Evolutionary conservation across 1,140 invertebrate genomes (phyloP).

Genomic region (Semibalanus balanoides): DNA sequence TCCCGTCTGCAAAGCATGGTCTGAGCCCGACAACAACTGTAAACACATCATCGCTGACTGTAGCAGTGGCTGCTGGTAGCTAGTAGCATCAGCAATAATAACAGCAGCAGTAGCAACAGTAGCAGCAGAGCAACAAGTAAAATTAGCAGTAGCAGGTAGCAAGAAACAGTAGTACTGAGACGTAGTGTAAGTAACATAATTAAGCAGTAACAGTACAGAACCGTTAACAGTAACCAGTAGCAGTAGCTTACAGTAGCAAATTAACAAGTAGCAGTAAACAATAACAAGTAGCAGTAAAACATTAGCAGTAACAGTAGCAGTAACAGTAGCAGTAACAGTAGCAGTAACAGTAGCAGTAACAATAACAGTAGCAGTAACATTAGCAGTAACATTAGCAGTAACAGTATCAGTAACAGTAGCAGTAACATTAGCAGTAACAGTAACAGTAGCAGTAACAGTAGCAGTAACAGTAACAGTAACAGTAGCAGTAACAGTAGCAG

Average conservation of each 20-base stretch:
- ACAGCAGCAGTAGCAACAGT: neutral
- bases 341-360: neutral
- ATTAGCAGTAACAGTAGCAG: neutral
- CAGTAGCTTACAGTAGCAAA: neutral
- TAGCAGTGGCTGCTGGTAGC: neutral
- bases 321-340: neutral
- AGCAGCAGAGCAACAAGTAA: neutral
- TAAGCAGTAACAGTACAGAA: neutral
- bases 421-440: neutral
- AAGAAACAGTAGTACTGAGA: neutral
- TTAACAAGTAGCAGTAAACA: neutral
- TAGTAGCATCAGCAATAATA: neutral
- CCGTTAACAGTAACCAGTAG: neutral
- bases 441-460: neutral
- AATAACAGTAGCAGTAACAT: neutral
- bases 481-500: neutral
- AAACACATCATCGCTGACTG: neutral
- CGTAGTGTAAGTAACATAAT: neutral
- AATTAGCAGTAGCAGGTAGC: neutral
- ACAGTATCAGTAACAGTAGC: neutral
- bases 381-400: neutral
- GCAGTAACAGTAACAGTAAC: neutral
- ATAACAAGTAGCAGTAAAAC: neutral
- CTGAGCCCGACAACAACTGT: neutral
- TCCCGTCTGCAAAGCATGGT: too few species aligned